These are phyloP conservation scores for Hybognathus amarus DNA, from an alignment of 2,797 vertebrate species.

Conservation along the genomic window DNA sequence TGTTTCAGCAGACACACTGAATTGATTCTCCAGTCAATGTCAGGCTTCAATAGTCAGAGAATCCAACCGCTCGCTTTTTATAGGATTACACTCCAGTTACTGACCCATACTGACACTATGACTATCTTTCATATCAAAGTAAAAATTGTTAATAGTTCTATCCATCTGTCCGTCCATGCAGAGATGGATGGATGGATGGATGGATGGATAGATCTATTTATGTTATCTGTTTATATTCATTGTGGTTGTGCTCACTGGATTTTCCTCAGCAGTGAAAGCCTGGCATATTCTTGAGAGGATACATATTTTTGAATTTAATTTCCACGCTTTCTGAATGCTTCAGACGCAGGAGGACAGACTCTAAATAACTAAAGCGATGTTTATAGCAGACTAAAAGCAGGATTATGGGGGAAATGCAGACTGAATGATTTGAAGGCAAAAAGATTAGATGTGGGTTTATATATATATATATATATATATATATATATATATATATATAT, in stretches of 20 bases:
- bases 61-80: background rate
- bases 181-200: no score
- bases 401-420: background rate
- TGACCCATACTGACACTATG: background rate
- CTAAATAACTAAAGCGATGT: background rate
- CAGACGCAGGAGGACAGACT: background rate
- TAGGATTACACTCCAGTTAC: background rate
- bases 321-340: background rate
- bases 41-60: conserved; percentile 3
- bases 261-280: background rate
- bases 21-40: conserved; percentile 31
- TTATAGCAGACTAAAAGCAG: background rate
- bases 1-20: background rate
- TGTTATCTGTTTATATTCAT: conserved; percentile 9
- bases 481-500: no score
- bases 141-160: background rate
- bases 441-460: background rate
- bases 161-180: no score
- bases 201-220: no score
- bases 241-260: background rate
- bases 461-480: background rate
- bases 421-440: background rate
- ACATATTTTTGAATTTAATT: conserved; percentile 11
- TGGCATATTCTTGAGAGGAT: background rate
- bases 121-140: background rate